These are phyloP conservation scores for Chrosomus eos DNA, from an alignment of 2,797 vertebrate genomes.

Conservation along the genomic window DNA sequence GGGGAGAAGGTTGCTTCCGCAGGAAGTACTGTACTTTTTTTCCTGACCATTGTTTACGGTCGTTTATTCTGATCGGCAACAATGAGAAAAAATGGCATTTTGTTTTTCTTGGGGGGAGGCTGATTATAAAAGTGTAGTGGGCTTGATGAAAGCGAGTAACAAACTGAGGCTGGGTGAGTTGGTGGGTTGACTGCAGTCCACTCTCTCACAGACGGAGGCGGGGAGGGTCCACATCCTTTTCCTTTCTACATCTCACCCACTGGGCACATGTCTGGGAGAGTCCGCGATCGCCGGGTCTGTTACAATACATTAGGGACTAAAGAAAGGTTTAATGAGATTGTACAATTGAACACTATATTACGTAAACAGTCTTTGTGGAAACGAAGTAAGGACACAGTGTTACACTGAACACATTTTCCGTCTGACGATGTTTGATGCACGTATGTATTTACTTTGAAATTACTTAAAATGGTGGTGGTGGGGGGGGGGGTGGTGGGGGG, in stretches of 20 bases:
- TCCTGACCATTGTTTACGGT: conserved; percentile 72
- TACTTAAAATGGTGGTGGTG: neutral
- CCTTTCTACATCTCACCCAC: conserved; percentile 19
- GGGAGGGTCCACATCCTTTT: conserved; percentile 46
- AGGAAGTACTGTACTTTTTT: conserved; percentile 70
- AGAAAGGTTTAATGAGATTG: conserved; percentile 9
- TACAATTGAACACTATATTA: neutral
- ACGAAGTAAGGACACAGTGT: neutral
- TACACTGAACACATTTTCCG: neutral
- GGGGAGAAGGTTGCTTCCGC: conserved; percentile 65
- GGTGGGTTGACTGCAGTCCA: conserved; percentile 4
- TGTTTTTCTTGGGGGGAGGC: conserved; percentile 74
- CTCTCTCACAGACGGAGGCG: conserved; percentile 21
- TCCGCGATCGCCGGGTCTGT: neutral
- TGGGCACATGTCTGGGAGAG: conserved; percentile 1
- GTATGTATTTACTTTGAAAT: neutral
- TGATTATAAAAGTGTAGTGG: conserved; percentile 54
- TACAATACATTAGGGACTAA: neutral
- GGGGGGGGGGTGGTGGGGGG: too few relatives aligned
- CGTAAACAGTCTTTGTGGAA: conserved; percentile 1
- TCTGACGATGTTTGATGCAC: neutral
- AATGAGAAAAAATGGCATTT: conserved; percentile 75
- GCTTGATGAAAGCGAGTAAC: conserved; percentile 51
- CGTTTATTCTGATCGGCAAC: conserved; percentile 76
- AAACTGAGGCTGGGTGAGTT: neutral